Base-by-base conservation (phyloP, 1,140 invertebrate genomes). In the Sinella curviseta region DNA sequence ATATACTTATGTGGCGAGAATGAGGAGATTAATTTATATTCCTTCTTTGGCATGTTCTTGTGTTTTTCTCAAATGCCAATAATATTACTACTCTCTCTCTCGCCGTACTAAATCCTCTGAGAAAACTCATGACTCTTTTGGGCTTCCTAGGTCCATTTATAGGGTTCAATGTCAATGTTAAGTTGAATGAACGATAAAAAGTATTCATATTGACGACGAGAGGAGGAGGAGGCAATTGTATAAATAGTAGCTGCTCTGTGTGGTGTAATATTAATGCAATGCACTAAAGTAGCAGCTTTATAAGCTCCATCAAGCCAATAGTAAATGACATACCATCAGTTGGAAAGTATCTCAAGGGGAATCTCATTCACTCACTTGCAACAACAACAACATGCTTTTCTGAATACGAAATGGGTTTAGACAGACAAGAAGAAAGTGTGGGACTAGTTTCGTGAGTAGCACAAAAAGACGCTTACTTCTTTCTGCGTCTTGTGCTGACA, bases 81-180 rank as follows among this genome's bases (percentile, higher is more conserved):
- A 26, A 48, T 48, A 48, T 48, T 12, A 48, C 20, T 48, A 8
- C 39, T 48, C 39, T 12, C 39, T 12, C 39, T 12, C 39, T 48
- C 57, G 12, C 57, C 31, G 30, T 30, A 33, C 14, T 14, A 70
- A 70, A 14, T 70, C 65, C 65, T 70, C 12, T 30, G 65, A 70
- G 65, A 33, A 33, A 70, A 70, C n/a, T 30, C 8, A 16, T 31
- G 30, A 70, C 65, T 70, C 65, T 70, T 30, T 8, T 12, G 57
- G 57, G 8, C 31, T 70, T 70, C 1, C 65, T 4, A 14, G 8
- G 2, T 33, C 26, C 65, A 70, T 70, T 33, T 70, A 30, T 33
- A 33, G 14, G 65, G 26, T 70, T 70, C 65, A 70, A 70, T 70
- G 65, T 70, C 65, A 70, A 70, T 70, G 65, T 12, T 70, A 70